Base-by-base conservation (phyloP, 2,888 invertebrate species). In the Seladonia tumulorum region DNA sequence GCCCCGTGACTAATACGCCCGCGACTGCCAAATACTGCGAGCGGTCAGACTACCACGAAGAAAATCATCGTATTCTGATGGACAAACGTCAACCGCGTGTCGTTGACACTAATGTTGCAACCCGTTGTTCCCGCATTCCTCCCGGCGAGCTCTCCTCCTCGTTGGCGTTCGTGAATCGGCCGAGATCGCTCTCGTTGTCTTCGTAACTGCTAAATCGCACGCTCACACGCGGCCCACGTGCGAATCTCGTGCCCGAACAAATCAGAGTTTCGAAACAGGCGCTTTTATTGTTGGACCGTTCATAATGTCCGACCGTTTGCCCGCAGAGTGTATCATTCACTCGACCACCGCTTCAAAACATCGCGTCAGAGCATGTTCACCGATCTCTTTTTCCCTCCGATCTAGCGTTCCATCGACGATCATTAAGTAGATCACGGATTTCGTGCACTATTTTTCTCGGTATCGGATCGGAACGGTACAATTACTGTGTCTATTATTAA, bases 41-140 rank as follows among this genome's bases (percentile, higher is more conserved):
- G 35, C 12, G 18, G 18, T 39, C 39, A 39, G 53, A 47, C 57
- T 71, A 78, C 75, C 49, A 45, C 60, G 53, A 78, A 42, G 85
- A 82, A 78, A 79, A 78, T 71, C 53, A n/a, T 76, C 76, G 73
- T 60, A 29, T 25, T 16, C 25, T 81, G 78, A 78, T 76, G 74
- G 71, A 76, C 71, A 39, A 71, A 25, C 25, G 70, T 53, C 73
- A 72, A 53, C 42, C 74, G 60, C 45, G 80, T 87, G 87, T 85
- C 87, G 87, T 87, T 87, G 87, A 87, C 82, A 85, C 82, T 83
- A 77, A 49, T 47, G 49, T 60, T 39, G 45, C 78, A 53, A 57
- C 14, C n/a, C 70, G 47, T 35, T 42, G 68, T 57, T 68, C 35
- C 39, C 29, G 25, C 63, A 29, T 57, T 66, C 47, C n/a, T 68